These are phyloP conservation scores for Callithrix jacchus DNA, from an alignment of 2,113 vertebrate genomes.

Conservation along the genomic window DNA sequence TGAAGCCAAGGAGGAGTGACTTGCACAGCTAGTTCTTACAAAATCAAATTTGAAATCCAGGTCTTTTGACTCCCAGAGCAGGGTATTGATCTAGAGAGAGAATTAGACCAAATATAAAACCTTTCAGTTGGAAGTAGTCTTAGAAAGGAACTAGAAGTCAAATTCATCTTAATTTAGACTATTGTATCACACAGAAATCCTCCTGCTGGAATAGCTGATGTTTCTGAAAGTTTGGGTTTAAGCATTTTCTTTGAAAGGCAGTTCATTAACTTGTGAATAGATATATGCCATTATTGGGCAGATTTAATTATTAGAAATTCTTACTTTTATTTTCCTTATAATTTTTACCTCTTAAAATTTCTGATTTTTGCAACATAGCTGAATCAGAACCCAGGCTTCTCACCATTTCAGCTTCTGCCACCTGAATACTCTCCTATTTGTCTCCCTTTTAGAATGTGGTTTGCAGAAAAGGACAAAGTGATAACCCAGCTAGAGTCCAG, in stretches of 20 bases:
- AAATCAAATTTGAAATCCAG: background rate
- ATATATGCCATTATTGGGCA: background rate
- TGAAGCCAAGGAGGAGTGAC: background rate
- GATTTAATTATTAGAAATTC: background rate
- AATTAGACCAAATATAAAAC: background rate
- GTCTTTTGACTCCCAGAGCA: background rate
- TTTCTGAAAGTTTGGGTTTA: background rate
- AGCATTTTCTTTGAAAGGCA: slow-evolving; percentile 1
- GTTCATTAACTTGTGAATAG: slow-evolving; percentile 1
- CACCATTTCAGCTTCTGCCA: background rate
- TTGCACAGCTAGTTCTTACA: background rate
- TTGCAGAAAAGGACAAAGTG: background rate
- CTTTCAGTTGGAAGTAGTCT: background rate
- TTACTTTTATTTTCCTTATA: background rate
- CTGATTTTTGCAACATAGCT: background rate
- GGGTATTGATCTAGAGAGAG: background rate
- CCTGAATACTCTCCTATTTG: background rate
- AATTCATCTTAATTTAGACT: background rate
- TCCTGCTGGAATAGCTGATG: background rate
- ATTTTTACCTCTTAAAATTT: background rate
- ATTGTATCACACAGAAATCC: background rate
- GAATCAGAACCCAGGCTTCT: background rate
- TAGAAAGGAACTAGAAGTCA: background rate
- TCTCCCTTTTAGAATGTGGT: background rate
- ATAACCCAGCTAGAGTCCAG: background rate